Percentiles rank a stretch among this genome's conserved stretches.
These are phyloP conservation scores for Rhabdornis inornatus DNA, from an alignment of 2,113 vertebrate genomes.

Conservation along the genomic window DNA sequence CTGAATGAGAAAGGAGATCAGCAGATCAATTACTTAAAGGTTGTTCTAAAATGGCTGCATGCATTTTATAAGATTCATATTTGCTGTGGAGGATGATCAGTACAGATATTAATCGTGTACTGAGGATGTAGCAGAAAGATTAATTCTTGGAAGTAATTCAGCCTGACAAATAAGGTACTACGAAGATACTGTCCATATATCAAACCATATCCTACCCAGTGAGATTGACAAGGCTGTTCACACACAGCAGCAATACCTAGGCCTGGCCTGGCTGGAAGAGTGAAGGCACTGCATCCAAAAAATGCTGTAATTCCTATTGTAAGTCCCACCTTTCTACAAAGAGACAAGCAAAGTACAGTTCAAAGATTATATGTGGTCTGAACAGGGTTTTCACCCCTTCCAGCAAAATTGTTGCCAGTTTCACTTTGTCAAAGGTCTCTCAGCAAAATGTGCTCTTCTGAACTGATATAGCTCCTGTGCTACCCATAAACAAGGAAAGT, in stretches of 20 bases:
- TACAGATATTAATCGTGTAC: background rate
- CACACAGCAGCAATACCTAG: background rate
- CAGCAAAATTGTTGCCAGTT: background rate
- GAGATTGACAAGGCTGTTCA: background rate
- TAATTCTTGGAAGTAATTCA: conserved; percentile 22
- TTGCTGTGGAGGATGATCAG: background rate
- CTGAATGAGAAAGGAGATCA: background rate
- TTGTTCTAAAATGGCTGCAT: background rate
- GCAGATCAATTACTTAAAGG: background rate
- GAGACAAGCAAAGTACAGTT: background rate
- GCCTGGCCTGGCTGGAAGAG: background rate
- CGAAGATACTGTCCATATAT: background rate
- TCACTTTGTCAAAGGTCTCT: background rate
- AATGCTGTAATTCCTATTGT: background rate
- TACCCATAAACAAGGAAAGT: background rate
- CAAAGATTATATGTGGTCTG: background rate
- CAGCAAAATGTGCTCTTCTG: background rate
- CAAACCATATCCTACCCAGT: background rate
- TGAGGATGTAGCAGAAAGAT: background rate
- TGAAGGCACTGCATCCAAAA: background rate
- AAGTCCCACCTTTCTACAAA: background rate
- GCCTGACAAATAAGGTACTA: background rate
- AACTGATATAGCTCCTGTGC: background rate
- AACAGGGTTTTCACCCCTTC: background rate
- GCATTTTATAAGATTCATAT: background rate